Conservation (phyloP, 2,888 invertebrate genomes). For the Diabrotica balteata region DNA sequence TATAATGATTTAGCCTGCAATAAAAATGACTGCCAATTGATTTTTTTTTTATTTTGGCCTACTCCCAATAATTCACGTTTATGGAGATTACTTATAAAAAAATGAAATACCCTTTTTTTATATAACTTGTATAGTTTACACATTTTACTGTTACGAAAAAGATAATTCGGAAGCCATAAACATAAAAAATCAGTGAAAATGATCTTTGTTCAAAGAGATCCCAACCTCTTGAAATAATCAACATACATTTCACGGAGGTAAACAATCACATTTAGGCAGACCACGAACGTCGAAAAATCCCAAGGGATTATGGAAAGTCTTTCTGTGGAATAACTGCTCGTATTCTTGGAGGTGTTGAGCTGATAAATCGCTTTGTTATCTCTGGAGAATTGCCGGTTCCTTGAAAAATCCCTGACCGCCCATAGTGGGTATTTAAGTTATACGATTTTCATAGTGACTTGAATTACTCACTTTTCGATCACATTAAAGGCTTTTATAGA, state of each 20-base stretch:
- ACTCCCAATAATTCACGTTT: too few species aligned
- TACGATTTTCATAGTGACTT: slow-evolving; percentile 11
- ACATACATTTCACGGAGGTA: slow-evolving; percentile 26
- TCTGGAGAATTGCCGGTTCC: slow-evolving; percentile 19
- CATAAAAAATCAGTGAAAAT: slow-evolving; percentile 7
- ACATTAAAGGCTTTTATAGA: neutral
- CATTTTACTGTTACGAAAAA: neutral
- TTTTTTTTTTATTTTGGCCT: too few species aligned
- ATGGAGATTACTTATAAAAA: too few species aligned
- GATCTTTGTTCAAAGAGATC: slow-evolving; percentile 5
- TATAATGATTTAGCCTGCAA: too few species aligned
- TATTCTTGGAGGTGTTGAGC: slow-evolving; percentile 28
- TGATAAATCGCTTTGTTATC: slow-evolving; percentile 28
- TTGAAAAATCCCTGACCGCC: slow-evolving; percentile 24
- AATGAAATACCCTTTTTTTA: too few species aligned
- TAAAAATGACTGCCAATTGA: too few species aligned
- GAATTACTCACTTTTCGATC: slow-evolving; percentile 13
- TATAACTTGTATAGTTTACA: too few species aligned
- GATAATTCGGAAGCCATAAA: neutral
- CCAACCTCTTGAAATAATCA: slow-evolving; percentile 13
- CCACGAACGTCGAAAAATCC: slow-evolving; percentile 26
- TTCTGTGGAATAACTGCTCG: slow-evolving; percentile 27
- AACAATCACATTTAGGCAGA: slow-evolving; percentile 31
- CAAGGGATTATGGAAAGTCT: slow-evolving; percentile 21
- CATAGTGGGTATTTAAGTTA: slow-evolving; percentile 19